Evolutionary conservation across 2,113 vertebrate species (phyloP).

Genomic region (Lophotis ruficrista): DNA sequence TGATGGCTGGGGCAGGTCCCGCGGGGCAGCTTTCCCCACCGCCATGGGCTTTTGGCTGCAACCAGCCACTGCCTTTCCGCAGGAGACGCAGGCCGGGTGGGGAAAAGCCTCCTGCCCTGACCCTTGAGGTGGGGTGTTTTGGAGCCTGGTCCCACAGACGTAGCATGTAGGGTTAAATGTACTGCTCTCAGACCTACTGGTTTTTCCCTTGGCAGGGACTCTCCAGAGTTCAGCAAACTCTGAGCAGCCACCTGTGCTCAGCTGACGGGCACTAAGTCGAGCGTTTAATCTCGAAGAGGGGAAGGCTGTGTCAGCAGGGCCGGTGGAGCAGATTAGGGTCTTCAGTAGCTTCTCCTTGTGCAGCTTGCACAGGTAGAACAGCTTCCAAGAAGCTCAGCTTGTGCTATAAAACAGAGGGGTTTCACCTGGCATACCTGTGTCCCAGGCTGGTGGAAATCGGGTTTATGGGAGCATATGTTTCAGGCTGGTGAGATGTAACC

Average conservation of each 20-base stretch:
- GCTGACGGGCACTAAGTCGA: not conserved
- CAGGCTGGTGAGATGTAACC: not conserved
- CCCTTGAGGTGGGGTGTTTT: not conserved
- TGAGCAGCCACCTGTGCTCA: not conserved
- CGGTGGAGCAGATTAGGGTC: not conserved
- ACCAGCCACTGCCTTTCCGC: not conserved
- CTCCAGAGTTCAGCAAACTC: not conserved
- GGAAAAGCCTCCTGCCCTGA: not conserved
- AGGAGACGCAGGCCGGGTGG: fast-evolving
- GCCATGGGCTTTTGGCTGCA: not conserved
- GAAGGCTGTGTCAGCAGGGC: slow-evolving; percentile 23
- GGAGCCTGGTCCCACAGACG: not conserved
- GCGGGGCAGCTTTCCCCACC: fast-evolving
- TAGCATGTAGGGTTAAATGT: not conserved
- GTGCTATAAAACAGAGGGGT: not conserved
- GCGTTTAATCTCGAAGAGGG: not conserved
- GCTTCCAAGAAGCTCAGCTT: not conserved
- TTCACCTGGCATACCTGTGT: slow-evolving; percentile 2
- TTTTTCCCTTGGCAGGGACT: not conserved
- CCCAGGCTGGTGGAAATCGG: not conserved
- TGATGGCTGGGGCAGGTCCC: not conserved
- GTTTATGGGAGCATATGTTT: slow-evolving; percentile 22
- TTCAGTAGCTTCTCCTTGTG: slow-evolving; percentile 21
- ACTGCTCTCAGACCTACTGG: not conserved
- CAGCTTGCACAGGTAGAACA: not conserved